These are phyloP conservation scores for Anoplius nigerrimus DNA, from an alignment of 2,888 invertebrate species.

Conservation along the genomic window DNA sequence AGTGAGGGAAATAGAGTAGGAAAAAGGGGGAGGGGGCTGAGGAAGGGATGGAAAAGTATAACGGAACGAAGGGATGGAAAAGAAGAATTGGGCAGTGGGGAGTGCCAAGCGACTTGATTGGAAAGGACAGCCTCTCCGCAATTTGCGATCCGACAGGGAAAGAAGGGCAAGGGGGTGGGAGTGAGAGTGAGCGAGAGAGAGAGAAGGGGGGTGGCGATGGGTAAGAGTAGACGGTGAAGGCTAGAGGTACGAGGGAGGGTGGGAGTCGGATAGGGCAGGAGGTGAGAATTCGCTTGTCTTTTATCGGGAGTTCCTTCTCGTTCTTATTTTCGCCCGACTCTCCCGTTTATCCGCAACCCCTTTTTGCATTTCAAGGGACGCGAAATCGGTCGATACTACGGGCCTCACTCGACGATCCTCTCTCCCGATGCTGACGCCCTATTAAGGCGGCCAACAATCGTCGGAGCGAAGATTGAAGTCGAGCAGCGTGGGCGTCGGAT, in stretches of 20 bases:
- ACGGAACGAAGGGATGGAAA: conserved; percentile 52
- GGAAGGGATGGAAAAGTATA: conserved; percentile 50
- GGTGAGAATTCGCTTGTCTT: conserved; percentile 67
- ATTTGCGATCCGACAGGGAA: conserved; percentile 58
- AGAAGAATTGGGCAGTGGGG: conserved; percentile 53
- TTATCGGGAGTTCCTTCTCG: conserved; percentile 55
- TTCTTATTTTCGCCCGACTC: conserved; percentile 38
- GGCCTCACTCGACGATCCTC: not conserved
- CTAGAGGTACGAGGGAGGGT: too few species aligned
- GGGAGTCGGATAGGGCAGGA: conserved; percentile 30
- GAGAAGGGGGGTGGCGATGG: conserved; percentile 53
- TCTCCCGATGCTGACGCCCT: too few species aligned
- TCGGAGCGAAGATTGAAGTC: too few species aligned
- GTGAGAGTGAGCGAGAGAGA: not conserved
- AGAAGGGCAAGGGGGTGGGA: conserved; percentile 10
- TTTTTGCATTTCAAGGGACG: conserved; percentile 59
- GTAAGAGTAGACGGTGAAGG: too few species aligned
- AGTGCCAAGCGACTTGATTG: conserved; percentile 60
- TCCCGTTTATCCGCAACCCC: conserved; percentile 45
- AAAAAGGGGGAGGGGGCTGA: too few species aligned
- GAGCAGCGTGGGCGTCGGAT: too few species aligned
- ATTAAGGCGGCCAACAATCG: too few species aligned
- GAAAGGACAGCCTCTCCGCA: conserved; percentile 70
- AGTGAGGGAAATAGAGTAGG: conserved; percentile 28
- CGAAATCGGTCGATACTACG: conserved; percentile 16